phyloP scores from a whole-genome alignment of 1,140 invertebrate species.

The Daktulosphaira vitifoliae region DNA sequence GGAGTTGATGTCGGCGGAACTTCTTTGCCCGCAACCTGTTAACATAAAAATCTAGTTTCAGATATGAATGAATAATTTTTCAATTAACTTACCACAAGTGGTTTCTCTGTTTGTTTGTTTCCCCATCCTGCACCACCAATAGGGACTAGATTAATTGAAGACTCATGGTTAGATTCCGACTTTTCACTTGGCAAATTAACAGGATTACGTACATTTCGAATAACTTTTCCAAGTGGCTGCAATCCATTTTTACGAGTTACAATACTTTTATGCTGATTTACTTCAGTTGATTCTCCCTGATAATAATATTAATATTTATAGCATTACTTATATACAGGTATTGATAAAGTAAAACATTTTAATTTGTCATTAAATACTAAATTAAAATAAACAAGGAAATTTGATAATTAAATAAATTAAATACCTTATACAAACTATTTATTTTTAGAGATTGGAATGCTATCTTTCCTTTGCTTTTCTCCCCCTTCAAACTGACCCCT shows the following conservation, averaged over 20 bases:
- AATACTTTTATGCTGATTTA: slow-evolving; percentile 77
- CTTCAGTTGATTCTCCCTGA: slow-evolving; percentile 79
- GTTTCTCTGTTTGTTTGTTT: slow-evolving; percentile 46
- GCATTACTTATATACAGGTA: neutral
- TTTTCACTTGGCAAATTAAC: slow-evolving; percentile 95
- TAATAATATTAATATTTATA: neutral
- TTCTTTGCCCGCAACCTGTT: slow-evolving; percentile 16
- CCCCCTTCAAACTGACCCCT: slow-evolving; percentile 71
- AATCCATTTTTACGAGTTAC: slow-evolving; percentile 88
- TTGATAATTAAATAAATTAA: slow-evolving; percentile 41
- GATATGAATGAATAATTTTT: no score
- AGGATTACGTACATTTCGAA: slow-evolving; percentile 77
- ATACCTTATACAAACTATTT: slow-evolving; percentile 89
- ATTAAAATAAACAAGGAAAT: neutral
- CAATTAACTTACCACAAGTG: slow-evolving; percentile 35
- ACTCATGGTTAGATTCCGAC: slow-evolving; percentile 77
- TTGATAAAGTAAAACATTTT: neutral
- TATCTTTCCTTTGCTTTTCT: slow-evolving; percentile 81
- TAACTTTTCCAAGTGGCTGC: slow-evolving; percentile 93
- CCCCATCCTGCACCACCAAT: slow-evolving; percentile 65
- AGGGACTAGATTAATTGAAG: slow-evolving; percentile 62
- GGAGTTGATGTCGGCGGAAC: slow-evolving; percentile 26
- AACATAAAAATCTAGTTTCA: neutral
- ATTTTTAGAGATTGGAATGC: slow-evolving; percentile 88
- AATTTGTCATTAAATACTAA: neutral